These are phyloP conservation scores for Noctua comes DNA, from an alignment of 2,888 invertebrate genomes.

Conservation along the genomic window DNA sequence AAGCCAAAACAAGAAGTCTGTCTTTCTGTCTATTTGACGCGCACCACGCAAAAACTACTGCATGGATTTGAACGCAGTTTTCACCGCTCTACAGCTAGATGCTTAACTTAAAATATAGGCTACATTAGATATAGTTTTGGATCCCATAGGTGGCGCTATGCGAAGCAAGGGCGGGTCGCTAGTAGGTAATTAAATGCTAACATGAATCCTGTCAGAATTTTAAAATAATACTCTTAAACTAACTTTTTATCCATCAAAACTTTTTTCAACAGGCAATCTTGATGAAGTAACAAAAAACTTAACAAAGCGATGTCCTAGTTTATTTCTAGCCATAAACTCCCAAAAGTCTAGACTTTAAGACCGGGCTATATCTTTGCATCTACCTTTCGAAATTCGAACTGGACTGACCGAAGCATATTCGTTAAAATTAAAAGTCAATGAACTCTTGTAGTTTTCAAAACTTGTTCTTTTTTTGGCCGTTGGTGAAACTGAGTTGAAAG, in stretches of 20 bases:
- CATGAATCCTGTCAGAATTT: neutral
- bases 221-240: neutral
- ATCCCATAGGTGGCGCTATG: too few relatives aligned
- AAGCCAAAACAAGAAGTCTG: too few relatives aligned
- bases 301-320: constrained; percentile 54
- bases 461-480: constrained; percentile 52
- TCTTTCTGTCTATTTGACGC: too few relatives aligned
- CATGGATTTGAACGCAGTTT: too few relatives aligned
- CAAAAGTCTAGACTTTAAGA: constrained; percentile 62
- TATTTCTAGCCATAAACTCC: constrained; percentile 41
- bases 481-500: constrained; percentile 35
- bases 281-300: constrained; percentile 21
- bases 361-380: constrained; percentile 58
- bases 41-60: too few relatives aligned
- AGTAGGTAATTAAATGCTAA: neutral
- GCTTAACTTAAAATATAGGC: too few relatives aligned
- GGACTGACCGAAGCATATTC: constrained; percentile 60
- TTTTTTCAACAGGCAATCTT: constrained; percentile 13
- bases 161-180: too few relatives aligned
- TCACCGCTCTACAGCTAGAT: too few relatives aligned
- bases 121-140: too few relatives aligned
- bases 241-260: neutral
- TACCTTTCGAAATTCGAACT: constrained; percentile 51
- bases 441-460: constrained; percentile 52
- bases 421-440: constrained; percentile 50